Conservation (phyloP, 2,113 vertebrate species). For the Cyprinus carpio region DNA sequence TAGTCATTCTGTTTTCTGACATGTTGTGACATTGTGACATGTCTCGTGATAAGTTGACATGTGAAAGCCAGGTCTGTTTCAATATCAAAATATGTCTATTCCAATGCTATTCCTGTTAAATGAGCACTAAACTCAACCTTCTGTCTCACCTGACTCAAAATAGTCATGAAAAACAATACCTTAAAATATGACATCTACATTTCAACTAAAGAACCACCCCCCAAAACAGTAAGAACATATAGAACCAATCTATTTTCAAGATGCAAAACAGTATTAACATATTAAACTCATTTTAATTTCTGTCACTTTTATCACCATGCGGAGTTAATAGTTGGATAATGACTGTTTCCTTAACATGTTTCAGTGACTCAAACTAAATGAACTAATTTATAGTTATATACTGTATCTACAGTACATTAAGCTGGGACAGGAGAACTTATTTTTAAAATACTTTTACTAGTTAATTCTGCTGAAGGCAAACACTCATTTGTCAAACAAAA, state of each 20-base stretch:
- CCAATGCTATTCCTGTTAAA: not conserved
- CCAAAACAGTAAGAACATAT: too few relatives aligned
- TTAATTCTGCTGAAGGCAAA: not conserved
- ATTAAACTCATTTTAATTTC: not conserved
- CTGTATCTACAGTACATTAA: not conserved
- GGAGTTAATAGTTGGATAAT: too few relatives aligned
- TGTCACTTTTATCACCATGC: not conserved
- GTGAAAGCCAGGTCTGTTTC: not conserved
- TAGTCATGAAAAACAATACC: not conserved
- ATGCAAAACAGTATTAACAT: not conserved
- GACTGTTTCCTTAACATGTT: not conserved
- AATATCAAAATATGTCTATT: not conserved
- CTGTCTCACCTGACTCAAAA: not conserved
- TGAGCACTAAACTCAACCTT: not conserved
- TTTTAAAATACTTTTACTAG: not conserved
- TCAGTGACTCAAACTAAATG: not conserved
- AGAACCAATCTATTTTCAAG: too few relatives aligned
- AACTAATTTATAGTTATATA: not conserved
- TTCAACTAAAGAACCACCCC: too few relatives aligned
- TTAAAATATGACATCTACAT: not conserved
- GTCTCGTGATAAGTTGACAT: constrained; percentile 1
- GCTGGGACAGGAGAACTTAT: not conserved
- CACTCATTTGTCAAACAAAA: not conserved
- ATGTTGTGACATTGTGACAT: constrained; percentile 3
- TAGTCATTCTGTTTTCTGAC: constrained; percentile 2